Base-by-base conservation (phyloP, 2,888 invertebrate genomes). In the Ametastegia equiseti region DNA sequence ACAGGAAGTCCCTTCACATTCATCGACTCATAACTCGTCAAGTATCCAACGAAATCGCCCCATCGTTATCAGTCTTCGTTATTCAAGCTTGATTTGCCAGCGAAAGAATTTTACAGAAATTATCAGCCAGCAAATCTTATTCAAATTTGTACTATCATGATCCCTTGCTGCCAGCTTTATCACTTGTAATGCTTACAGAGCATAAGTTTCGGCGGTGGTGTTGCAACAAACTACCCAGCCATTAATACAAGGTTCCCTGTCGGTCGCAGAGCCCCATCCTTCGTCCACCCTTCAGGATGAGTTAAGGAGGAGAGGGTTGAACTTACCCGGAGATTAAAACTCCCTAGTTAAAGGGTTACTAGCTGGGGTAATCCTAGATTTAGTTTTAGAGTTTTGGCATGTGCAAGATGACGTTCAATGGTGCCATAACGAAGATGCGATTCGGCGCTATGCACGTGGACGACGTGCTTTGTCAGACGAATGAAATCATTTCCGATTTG, bases 401-500 rank as follows among this genome's bases (percentile, higher is more conserved):
- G 60, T 80, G 78, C 78, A 75, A 81, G 80, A 79, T 80, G 80
- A 80, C 81, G 81, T 78, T 82, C 84, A 85, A 84, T 84, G 84
- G 82, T 65, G 65, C 79, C 81, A 83, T 86, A 85, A 87, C 86
- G 84, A 87, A 86, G 85, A 86, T 81, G 83, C 81, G 84, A 83
- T 83, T 85, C 82, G 82, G 81, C 81, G 80, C 82, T 83, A 82
- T 83, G 84, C 84, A 79, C 82, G 81, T n/a, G n/a, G n/a, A n/a
- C 84, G 82, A 84, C 83, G 9, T 39, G 65, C 65, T 67, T 80
- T 84, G 47, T 78, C 60, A 85, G 85, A 86, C 82, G 85, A 84
- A 85, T 87, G 83, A 85, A 83, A 80, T 81, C 83, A 84, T 85
- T 87, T 87, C 86, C 88, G 87, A 86, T 85, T 84, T 80, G 81